Evolutionary conservation across 2,113 vertebrate genomes (phyloP).

Genomic region (Xenopus borealis): DNA sequence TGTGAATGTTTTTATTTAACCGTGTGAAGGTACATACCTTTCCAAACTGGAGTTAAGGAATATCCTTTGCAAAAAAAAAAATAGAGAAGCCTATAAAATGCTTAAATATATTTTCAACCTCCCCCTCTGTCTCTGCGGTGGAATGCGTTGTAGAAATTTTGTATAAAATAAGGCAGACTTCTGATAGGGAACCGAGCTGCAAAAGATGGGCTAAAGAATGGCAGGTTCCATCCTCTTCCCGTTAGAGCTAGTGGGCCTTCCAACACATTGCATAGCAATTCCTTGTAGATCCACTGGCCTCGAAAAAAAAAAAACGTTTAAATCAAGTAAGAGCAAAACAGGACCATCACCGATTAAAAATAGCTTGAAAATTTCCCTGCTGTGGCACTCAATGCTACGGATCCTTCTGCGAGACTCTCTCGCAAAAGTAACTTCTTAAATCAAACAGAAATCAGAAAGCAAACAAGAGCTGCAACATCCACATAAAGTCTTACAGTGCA

Average conservation of each 20-base stretch:
- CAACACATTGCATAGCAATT: slow-evolving; percentile 44
- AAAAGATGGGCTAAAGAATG: slow-evolving; percentile 70
- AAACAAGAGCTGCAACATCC: slow-evolving; percentile 70
- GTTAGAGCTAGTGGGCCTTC: slow-evolving; percentile 25
- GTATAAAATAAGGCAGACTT: slow-evolving; percentile 93
- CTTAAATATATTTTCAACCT: slow-evolving; percentile 73
- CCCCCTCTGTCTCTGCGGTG: slow-evolving; percentile 69
- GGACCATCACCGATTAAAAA: slow-evolving; percentile 30
- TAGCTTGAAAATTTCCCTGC: slow-evolving; percentile 8
- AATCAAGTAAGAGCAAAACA: slow-evolving; percentile 12
- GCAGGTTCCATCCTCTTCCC: neutral
- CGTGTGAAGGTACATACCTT: slow-evolving; percentile 60
- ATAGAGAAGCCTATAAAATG: slow-evolving; percentile 80
- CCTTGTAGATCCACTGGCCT: slow-evolving; percentile 26
- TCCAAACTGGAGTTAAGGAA: slow-evolving; percentile 69
- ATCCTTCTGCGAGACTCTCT: slow-evolving; percentile 9
- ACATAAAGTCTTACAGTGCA: slow-evolving; percentile 80
- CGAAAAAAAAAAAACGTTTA: neutral
- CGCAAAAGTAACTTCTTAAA: neutral
- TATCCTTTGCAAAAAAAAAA: slow-evolving; percentile 78
- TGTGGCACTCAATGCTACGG: slow-evolving; percentile 25
- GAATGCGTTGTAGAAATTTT: slow-evolving; percentile 90
- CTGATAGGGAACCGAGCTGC: slow-evolving; percentile 79
- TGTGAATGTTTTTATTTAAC: slow-evolving; percentile 65
- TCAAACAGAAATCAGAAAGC: slow-evolving; percentile 67